Evolutionary conservation across 1,140 invertebrate genomes (phyloP).

Genomic region (Drosophila sucinea): DNA sequence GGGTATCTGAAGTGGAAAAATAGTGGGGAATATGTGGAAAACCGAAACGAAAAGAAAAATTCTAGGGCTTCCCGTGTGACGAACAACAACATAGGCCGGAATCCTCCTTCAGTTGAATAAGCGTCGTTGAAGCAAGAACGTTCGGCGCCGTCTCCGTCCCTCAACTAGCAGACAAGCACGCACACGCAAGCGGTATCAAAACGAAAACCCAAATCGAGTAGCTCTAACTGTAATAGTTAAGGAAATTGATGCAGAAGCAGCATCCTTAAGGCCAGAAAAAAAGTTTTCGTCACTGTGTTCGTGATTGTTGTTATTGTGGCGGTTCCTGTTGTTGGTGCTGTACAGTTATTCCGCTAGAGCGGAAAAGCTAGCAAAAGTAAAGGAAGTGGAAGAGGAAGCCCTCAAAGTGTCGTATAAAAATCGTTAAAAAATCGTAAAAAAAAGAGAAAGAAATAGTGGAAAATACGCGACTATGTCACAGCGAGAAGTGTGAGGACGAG

Average conservation of each 20-base stretch:
- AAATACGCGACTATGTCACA: conserved; percentile 64
- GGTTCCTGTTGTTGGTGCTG: conserved; percentile 29
- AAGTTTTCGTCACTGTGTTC: background rate
- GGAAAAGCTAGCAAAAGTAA: conserved; percentile 28
- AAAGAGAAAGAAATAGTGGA: conserved; percentile 30
- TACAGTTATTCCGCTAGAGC: conserved; percentile 45
- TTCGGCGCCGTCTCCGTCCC: conserved; percentile 4
- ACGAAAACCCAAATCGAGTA: background rate
- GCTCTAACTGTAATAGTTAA: conserved; percentile 12
- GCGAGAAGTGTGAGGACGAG: conserved; percentile 1
- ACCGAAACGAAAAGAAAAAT: conserved; percentile 20
- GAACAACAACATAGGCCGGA: conserved; percentile 34
- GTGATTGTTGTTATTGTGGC: conserved; percentile 16
- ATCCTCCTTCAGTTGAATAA: conserved; percentile 65
- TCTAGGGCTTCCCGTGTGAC: conserved; percentile 58
- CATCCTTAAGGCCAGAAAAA: conserved; percentile 11
- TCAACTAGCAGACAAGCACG: conserved; percentile 43
- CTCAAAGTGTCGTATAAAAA: conserved; percentile 65
- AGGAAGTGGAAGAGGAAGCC: conserved; percentile 57
- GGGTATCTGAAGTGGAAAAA: conserved; percentile 8
- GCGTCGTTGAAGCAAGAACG: conserved; percentile 59
- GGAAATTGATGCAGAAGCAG: conserved; percentile 21
- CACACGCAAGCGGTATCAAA: conserved; percentile 4
- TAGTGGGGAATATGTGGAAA: conserved; percentile 9
- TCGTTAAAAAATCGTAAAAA: conserved; percentile 70